These are phyloP conservation scores for Cricetomys ansorgei DNA, from an alignment of 2,113 vertebrate genomes.

Conservation along the genomic window DNA sequence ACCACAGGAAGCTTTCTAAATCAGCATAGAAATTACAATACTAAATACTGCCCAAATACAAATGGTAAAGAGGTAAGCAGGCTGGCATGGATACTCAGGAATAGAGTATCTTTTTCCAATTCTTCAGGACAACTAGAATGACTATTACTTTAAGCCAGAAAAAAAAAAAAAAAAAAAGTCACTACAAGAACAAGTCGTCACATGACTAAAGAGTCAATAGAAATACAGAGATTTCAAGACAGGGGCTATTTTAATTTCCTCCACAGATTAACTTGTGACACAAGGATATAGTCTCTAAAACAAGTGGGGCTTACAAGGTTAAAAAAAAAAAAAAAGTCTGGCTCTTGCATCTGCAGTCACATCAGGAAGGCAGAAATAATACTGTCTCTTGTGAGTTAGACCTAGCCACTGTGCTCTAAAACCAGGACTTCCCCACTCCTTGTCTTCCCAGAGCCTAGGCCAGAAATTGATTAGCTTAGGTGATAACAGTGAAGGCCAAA, in stretches of 20 bases:
- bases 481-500: not conserved
- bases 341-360: not conserved
- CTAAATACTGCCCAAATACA: not conserved
- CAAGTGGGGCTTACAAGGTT: not conserved
- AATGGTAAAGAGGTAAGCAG: not conserved
- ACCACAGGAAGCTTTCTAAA: constrained; percentile 17
- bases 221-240: constrained; percentile 23
- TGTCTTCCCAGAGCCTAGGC: not conserved
- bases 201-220: constrained; percentile 29
- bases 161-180: constrained; percentile 34
- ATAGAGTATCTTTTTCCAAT: not conserved
- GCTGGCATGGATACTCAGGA: not conserved
- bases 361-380: not conserved
- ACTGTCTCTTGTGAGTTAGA: not conserved
- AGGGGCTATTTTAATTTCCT: too few species aligned
- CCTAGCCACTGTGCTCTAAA: not conserved
- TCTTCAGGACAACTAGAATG: not conserved
- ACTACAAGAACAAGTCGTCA: constrained; percentile 40
- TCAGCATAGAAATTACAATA: constrained; percentile 41
- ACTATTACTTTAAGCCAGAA: constrained; percentile 50
- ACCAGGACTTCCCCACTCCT: not conserved
- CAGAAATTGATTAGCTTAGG: not conserved
- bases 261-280: not conserved
- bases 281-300: constrained; percentile 36
- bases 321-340: not conserved